Base-by-base conservation (phyloP, 1,140 invertebrate genomes). In the Meteorus sp. region DNA sequence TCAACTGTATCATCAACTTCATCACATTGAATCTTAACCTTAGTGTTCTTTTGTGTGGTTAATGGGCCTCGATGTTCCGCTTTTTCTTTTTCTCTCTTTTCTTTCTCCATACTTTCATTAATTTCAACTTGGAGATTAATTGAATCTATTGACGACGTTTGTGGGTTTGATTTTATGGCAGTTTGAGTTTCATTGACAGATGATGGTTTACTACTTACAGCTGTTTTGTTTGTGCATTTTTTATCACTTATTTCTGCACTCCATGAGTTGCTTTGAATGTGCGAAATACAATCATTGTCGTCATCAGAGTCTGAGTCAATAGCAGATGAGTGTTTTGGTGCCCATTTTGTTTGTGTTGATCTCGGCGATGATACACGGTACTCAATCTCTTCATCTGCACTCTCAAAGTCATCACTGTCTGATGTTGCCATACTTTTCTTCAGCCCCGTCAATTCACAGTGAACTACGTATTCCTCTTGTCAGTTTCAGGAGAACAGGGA, bases 391-490 rank as follows among this genome's bases (percentile, higher is more conserved):
- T 87, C 85, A 64, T 87, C 85, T 6, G 85, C 86, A 71, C 86
- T 88, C 66, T 87, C 85, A 71, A 89, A 89, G 70, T 84, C 85
- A 65, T 89, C 88, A 73, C 87, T 89, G 56, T 89, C 87, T 56
- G 87, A 89, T 6, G 85, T 84, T 69, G 85, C 83, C 88, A 89
- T 89, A 19, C 13, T 60, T 37, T 13, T 48, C 50, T n/a, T 13
- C 6, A 17, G 11, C 11, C 5, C 5, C 11, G 9, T 19, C 17
- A 19, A 20, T 19, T 20, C 2, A 19, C 3, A 44, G 22, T 20
- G 5, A 11, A 8, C 27, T n/a, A n/a, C n/a, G n/a, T n/a, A n/a
- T n/a, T n/a, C n/a, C n/a, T n/a, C n/a, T n/a, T n/a, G n/a, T n/a
- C n/a, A n/a, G n/a, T n/a, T n/a, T n/a, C n/a, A n/a, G n/a, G n/a